phyloP scores from a whole-genome alignment of 2,113 vertebrate species.

The Phoenicopterus ruber region DNA sequence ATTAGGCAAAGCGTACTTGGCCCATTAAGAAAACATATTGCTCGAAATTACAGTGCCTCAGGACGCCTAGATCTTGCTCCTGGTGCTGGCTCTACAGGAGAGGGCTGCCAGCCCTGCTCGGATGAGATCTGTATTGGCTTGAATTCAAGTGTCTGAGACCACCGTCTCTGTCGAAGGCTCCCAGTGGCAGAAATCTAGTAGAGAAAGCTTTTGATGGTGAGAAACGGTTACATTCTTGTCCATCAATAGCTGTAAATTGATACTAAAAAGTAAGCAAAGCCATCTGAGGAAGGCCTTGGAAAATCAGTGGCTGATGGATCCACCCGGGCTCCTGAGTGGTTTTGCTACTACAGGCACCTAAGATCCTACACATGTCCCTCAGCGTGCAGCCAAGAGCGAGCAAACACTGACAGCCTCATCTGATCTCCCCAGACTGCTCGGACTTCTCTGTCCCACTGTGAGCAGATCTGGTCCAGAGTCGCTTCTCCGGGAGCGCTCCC shows the following conservation, averaged over 20 bases:
- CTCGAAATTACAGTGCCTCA: conserved; percentile 20
- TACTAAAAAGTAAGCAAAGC: neutral
- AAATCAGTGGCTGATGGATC: neutral
- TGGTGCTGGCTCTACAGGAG: neutral
- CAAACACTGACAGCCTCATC: neutral
- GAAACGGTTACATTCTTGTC: neutral
- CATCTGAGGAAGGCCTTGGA: neutral
- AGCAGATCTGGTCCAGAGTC: neutral
- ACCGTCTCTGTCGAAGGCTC: neutral
- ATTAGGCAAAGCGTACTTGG: conserved; percentile 27
- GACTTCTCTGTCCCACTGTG: neutral
- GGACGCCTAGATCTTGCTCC: neutral
- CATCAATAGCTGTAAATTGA: neutral
- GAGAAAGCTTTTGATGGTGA: neutral
- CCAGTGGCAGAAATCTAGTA: neutral
- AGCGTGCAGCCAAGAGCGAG: accelerated
- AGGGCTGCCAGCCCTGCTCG: neutral
- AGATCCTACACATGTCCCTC: neutral
- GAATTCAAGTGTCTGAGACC: neutral
- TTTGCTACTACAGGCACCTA: neutral
- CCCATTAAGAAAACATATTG: conserved; percentile 60
- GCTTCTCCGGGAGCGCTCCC: accelerated
- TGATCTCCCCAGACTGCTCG: neutral
- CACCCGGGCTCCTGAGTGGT: neutral
- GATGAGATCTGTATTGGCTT: neutral